Base-by-base conservation (phyloP, 1,140 invertebrate species). In the Drosophila kanapiae region DNA sequence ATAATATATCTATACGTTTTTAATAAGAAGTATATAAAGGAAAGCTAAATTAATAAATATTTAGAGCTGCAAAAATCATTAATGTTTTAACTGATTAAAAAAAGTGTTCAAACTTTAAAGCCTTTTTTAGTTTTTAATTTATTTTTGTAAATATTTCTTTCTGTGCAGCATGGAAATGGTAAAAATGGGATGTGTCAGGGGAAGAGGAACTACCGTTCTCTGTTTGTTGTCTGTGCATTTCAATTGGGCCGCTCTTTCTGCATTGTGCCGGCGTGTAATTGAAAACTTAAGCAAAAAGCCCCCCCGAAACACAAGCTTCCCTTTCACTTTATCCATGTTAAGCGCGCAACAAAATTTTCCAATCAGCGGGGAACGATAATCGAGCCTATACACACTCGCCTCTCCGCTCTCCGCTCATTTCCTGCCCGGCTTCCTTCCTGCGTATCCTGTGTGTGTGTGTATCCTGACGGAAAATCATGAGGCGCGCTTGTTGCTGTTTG, bases 211-310 rank as follows among this genome's bases (percentile, higher is more conserved):
- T 51, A 54, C 53, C 35, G 35, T 38, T 60, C 23, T 31, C 45
- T 75, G 57, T 80, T 62, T 74, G 78, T 85, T 84, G 77, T 71
- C 65, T 84, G 77, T 38, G 67, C 84, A 88, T 87, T 87, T 87
- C 84, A 87, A 87, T 87, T 87, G 84, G 57, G 37, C 11, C n/a
- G 43, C 43, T 54, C 51, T 75, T 68, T 75, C 69, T 64, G 80
- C 68, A 87, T 83, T 87, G 84, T 83, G 71, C 57, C 59, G 57
- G 62, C 68, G 84, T 58, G 77, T 87, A 87, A 87, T 87, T 87
- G 84, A 87, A 87, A 87, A 87, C 85, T 87, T 88, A 87, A 88
- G 77, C 82, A 75, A 76, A 59, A 49, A 29, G 53, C 11, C 10
- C 27, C 59, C 18, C 23, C 23, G 23, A 23, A 23, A 23, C 23